These are phyloP conservation scores for Pelochelys cantorii DNA, from an alignment of 2,797 vertebrate species.

Conservation along the genomic window DNA sequence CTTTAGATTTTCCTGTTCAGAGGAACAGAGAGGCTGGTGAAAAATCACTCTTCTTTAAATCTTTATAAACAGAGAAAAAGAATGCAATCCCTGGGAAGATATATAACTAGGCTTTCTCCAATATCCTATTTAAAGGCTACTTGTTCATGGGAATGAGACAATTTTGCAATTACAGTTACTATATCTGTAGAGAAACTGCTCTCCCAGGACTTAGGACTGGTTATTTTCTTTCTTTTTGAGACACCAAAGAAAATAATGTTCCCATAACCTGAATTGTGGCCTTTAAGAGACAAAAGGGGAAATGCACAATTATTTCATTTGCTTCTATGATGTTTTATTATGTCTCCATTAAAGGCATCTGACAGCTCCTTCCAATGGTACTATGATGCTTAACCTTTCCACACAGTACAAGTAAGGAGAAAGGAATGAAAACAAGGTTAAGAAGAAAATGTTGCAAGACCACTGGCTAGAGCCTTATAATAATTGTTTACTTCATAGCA, in stretches of 20 bases:
- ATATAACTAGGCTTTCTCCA: background rate
- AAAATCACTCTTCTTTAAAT: background rate
- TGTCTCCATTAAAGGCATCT: conserved; percentile 28
- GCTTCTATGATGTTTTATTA: conserved; percentile 20
- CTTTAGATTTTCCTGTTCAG: background rate
- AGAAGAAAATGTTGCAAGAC: background rate
- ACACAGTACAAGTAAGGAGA: background rate
- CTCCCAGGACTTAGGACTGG: background rate
- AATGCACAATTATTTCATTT: conserved; percentile 59
- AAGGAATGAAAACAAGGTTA: background rate
- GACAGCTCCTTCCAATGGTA: background rate
- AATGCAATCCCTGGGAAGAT: background rate
- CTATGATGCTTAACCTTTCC: conserved; percentile 24
- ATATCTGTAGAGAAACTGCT: background rate
- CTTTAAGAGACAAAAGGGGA: conserved; percentile 41
- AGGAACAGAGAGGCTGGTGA: background rate
- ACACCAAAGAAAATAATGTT: conserved; percentile 30
- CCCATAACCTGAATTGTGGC: conserved; percentile 24
- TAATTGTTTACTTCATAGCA: background rate
- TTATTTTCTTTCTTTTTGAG: background rate
- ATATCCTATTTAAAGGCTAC: background rate
- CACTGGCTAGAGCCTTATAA: background rate
- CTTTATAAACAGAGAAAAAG: background rate
- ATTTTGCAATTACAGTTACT: background rate
- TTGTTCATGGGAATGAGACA: background rate